Base-by-base conservation (phyloP, 2,888 invertebrate genomes). In the Seira musarum region DNA sequence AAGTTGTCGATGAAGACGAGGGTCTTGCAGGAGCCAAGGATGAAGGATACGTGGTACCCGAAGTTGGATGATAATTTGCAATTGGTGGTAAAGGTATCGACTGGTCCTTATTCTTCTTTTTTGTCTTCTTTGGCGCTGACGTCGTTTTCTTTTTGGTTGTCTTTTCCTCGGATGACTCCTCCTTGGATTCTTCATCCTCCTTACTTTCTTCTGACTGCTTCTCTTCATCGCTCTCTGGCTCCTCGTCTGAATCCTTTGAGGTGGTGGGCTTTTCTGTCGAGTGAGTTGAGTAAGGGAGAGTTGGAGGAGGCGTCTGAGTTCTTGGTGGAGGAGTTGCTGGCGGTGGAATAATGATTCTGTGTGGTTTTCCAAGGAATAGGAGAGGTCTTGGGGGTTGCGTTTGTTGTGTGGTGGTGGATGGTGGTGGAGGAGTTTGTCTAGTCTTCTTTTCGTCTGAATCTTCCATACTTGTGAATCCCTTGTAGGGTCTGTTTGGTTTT, bases 221-320 rank as follows among this genome's bases (percentile, higher is more conserved):
- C n/a, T 75, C 64, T 13, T 81, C 76, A n/a, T 80, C 72, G 15
- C 77, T 77, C 17, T 65, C 79, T n/a, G 71, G 30, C n/a, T 78
- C 78, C 10, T 75, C 72, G 0, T 75, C 73, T 22, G 63, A 63
- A 15, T 71, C 71, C 8, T 65, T 66, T 2, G 61, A 53, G 21
- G 61, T 61, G 13, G 24, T 57, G 30, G 75, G 25, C 57, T 40
- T 53, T 22, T 68, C 66, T 2, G 60, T 49, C 1, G 40, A 40
- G 30, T 21, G 21, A 15, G 63, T 60, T 15, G 63, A 10, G 5
- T 69, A 40, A 24, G 60, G 21, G 8, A 25, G 25, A 21, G 35
- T 67, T n/a, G 49, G 17, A 13, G 49, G n/a, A 8, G 49, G 1
- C 1, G 22, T 22, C 30, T 46, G 13, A 2, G n/a, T 53, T 1